Evolutionary conservation across 2,113 vertebrate species (phyloP), one percentile per base, ranked within the genome.

Genomic region (Maccullochella peelii): DNA sequence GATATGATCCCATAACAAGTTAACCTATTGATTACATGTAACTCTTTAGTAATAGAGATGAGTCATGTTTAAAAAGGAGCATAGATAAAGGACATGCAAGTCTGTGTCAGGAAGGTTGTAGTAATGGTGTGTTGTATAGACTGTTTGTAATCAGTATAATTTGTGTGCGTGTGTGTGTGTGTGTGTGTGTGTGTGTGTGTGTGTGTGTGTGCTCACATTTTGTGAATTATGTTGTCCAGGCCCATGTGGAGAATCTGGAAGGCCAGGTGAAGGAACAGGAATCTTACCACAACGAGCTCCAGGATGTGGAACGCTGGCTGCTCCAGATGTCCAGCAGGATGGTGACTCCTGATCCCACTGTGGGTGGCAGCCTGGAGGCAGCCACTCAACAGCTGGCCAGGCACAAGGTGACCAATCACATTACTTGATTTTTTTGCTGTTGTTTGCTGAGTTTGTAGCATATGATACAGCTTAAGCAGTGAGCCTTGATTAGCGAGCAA

Each of bases 261-360:
- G 91, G 80, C 0, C 97, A 96, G 92, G 97, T 99, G 80, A 97
- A 94, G 93, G 97, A 98, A 76, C 98, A 99, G 36, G 98, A 99
- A 82, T 95, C 93, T 23, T 99, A 99, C 82, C 97, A 97, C 15
- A 94, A 93, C 15, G 96, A 97, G 77, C 96, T 99, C 27, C 98
- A 99, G 89, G 97, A 99, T 85, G 97, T 97, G 7, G 98, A 99
- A 70, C 98, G 97, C 61, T 99, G 98, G 98, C 94, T 99, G 62
- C 93, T 99, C 33, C 98, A 98, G 90, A 99, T 99, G 97, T 99
- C 98, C 9, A 96, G 97, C 94, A 94, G 97, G 76, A 95, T 99
- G 94, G 96, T 98, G 89, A 96, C 96, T 1, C 96, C 97, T 12
- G 97, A 98, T 73, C 95, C 97, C 18, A 90, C 96, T 82, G 96